phyloP scores from a whole-genome alignment of 2,888 invertebrate species.

The Rotaria socialis region DNA sequence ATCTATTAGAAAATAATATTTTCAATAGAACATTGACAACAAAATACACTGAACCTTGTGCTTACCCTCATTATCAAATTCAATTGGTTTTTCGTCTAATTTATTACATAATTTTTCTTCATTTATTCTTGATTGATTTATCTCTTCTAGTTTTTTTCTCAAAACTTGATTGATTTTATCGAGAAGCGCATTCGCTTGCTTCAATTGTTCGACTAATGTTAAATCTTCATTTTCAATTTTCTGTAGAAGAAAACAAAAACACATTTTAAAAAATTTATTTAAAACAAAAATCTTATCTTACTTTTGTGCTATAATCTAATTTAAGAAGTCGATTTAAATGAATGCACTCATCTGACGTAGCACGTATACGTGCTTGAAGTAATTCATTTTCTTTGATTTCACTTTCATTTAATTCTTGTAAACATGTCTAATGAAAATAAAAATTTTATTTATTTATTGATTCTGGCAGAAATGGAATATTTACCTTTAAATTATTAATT shows the following conservation, averaged over 20 bases:
- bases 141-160: neutral
- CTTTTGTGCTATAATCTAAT: neutral
- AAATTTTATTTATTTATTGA: neutral
- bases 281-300: neutral
- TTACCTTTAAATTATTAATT: constrained; percentile 4
- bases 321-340: constrained; percentile 16
- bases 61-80: neutral
- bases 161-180: neutral
- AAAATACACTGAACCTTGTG: too few relatives aligned
- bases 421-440: neutral
- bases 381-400: neutral
- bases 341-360: neutral
- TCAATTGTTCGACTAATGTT: neutral
- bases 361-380: constrained; percentile 8
- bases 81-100: neutral
- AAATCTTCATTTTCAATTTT: constrained; percentile 15
- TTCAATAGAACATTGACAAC: too few relatives aligned
- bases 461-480: neutral
- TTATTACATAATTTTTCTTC: constrained; percentile 37
- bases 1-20: neutral
- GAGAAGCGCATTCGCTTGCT: neutral
- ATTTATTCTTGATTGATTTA: neutral
- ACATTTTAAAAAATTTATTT: too few relatives aligned
- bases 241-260: neutral
- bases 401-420: neutral